Percentiles rank a stretch among this genome's conserved stretches.
Evolutionary conservation across 2,888 invertebrate genomes (phyloP).

Genomic region (Crepidodera aurea): DNA sequence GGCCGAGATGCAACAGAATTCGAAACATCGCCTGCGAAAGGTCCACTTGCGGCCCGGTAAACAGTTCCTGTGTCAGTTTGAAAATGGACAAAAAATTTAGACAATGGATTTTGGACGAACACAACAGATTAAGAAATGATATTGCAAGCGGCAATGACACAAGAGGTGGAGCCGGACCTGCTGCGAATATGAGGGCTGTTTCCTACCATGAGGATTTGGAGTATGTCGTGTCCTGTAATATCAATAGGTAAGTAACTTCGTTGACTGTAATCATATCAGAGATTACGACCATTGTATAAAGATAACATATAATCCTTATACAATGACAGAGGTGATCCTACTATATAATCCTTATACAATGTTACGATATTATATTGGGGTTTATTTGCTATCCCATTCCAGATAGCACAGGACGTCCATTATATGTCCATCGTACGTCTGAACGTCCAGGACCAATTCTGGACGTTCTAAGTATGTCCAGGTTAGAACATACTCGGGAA

Average conservation of each 20-base stretch:
- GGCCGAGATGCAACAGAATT: constrained; percentile 15
- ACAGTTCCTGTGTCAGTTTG: not conserved
- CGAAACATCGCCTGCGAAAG: constrained; percentile 19
- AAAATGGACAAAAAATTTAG: not conserved
- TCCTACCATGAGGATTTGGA: constrained; percentile 42
- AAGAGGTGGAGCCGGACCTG: constrained; percentile 17
- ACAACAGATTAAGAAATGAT: constrained; percentile 28
- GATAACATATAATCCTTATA: too few species aligned
- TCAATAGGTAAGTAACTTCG: constrained; percentile 23
- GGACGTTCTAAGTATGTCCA: too few species aligned
- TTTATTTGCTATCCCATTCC: too few species aligned
- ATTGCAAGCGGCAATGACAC: constrained; percentile 32
- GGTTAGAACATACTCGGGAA: too few species aligned
- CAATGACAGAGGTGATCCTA: too few species aligned
- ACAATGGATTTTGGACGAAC: constrained; percentile 16
- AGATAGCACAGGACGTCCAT: too few species aligned
- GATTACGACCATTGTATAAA: not conserved
- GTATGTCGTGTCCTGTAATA: constrained; percentile 39
- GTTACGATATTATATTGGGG: too few species aligned
- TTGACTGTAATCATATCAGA: too few species aligned
- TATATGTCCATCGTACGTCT: too few species aligned
- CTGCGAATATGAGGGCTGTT: constrained; percentile 32
- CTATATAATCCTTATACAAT: too few species aligned
- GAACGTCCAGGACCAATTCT: too few species aligned
- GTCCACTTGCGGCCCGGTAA: not conserved